Evolutionary conservation across 2,888 invertebrate species (phyloP).

Genomic region (Andrena praecox): DNA sequence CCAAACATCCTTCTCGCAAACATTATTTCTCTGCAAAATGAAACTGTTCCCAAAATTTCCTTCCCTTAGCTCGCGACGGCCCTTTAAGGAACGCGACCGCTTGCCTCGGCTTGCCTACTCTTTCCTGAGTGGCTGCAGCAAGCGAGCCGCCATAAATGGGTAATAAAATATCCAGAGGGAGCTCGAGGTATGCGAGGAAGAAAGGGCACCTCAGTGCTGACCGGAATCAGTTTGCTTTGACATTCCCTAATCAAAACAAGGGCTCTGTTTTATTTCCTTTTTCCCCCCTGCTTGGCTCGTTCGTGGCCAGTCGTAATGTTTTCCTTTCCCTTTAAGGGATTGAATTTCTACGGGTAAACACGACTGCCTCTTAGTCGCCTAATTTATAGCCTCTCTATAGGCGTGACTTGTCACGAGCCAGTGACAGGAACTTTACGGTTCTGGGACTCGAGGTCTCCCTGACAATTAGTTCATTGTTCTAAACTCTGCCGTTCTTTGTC

Average conservation of each 20-base stretch:
- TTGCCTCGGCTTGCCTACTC: constrained; percentile 60
- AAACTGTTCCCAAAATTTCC: too few species aligned
- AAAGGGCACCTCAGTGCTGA: constrained; percentile 50
- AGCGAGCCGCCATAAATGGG: constrained; percentile 70
- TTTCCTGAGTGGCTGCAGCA: constrained; percentile 70
- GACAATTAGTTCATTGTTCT: not conserved
- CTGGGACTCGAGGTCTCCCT: not conserved
- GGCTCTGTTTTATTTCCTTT: constrained; percentile 42
- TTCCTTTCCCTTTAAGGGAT: constrained; percentile 33
- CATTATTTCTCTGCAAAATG: too few species aligned
- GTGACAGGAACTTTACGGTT: constrained; percentile 9
- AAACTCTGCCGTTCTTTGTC: too few species aligned
- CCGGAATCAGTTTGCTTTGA: constrained; percentile 74
- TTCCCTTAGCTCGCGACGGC: constrained; percentile 24
- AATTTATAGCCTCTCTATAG: constrained; percentile 44
- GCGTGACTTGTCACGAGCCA: constrained; percentile 36
- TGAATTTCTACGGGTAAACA: constrained; percentile 37
- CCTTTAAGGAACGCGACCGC: constrained; percentile 71
- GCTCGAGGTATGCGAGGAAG: constrained; percentile 22
- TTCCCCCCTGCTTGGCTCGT: constrained; percentile 15
- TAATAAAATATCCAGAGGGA: constrained; percentile 65
- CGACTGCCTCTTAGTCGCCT: constrained; percentile 13
- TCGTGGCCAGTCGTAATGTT: constrained; percentile 47
- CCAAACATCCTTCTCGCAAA: too few species aligned
- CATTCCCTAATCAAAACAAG: constrained; percentile 77